phyloP scores from a whole-genome alignment of 1,140 invertebrate genomes.

The Cylas formicarius region DNA sequence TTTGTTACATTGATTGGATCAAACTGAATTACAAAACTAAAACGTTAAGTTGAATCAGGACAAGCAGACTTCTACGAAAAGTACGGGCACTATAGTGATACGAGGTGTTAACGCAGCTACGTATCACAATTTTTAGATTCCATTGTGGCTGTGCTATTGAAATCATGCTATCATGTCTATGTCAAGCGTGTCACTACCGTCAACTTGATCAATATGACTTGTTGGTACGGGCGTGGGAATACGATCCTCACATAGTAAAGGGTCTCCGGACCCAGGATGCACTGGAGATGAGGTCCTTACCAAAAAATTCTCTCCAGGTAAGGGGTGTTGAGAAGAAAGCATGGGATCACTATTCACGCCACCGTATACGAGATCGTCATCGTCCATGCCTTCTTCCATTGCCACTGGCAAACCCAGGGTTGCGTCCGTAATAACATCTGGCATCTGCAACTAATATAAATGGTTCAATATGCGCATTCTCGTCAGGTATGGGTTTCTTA shows the following conservation, averaged over 20 bases:
- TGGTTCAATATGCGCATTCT: conserved; percentile 7
- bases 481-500: conserved; percentile 26
- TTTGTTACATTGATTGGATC: no score
- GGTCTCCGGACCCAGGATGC: conserved; percentile 31
- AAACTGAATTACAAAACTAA: conserved; percentile 18
- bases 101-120: conserved; percentile 3
- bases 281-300: conserved; percentile 24
- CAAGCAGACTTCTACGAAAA: conserved; percentile 17
- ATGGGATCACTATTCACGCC: conserved; percentile 56
- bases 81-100: conserved; percentile 9
- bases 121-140: no score
- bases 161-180: conserved; percentile 43
- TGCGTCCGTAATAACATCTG: conserved; percentile 50
- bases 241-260: conserved; percentile 34
- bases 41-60: conserved; percentile 23
- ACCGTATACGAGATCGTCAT: conserved; percentile 61
- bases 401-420: conserved; percentile 60
- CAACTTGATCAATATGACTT: conserved; percentile 39
- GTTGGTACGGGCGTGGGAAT: conserved; percentile 36
- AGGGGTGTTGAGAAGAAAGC: conserved; percentile 43
- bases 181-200: conserved; percentile 39
- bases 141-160: conserved; percentile 17
- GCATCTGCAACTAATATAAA: conserved; percentile 43
- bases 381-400: conserved; percentile 75
- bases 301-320: conserved; percentile 32